These are phyloP conservation scores for Rhynchotus rufescens DNA, from an alignment of 2,797 vertebrate genomes.

Conservation along the genomic window DNA sequence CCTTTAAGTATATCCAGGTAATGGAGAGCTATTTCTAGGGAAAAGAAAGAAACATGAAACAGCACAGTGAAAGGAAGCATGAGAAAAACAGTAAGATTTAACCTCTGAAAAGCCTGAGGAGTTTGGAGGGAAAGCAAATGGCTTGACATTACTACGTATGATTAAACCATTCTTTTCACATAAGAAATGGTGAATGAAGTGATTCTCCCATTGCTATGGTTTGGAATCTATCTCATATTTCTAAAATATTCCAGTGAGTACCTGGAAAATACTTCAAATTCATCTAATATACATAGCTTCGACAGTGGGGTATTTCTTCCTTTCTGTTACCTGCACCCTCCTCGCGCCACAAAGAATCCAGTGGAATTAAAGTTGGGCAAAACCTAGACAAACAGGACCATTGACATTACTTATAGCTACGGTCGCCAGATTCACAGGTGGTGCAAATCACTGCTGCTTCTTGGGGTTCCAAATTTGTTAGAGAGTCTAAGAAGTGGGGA, in stretches of 20 bases:
- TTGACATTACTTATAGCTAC: background rate
- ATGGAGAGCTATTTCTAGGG: background rate
- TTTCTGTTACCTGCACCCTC: background rate
- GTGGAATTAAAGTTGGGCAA: background rate
- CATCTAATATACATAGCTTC: background rate
- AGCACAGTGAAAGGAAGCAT: background rate
- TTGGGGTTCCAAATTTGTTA: background rate
- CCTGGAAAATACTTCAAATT: conserved; percentile 4
- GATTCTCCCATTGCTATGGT: background rate
- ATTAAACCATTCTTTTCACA: background rate
- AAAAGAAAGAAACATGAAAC: background rate
- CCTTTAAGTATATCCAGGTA: background rate
- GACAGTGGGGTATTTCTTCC: background rate
- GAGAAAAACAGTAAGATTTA: background rate
- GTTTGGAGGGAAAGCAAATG: background rate
- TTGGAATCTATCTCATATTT: background rate
- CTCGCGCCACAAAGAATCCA: background rate
- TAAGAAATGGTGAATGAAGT: background rate
- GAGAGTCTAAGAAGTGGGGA: background rate
- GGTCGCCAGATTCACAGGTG: background rate
- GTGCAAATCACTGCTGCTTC: background rate
- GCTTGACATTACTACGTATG: background rate
- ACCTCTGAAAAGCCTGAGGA: background rate
- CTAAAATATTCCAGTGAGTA: background rate
- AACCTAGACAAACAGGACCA: background rate